phyloP scores from a whole-genome alignment of 64 coral and sea anemone genomes.

The Montipora efflorescens region DNA sequence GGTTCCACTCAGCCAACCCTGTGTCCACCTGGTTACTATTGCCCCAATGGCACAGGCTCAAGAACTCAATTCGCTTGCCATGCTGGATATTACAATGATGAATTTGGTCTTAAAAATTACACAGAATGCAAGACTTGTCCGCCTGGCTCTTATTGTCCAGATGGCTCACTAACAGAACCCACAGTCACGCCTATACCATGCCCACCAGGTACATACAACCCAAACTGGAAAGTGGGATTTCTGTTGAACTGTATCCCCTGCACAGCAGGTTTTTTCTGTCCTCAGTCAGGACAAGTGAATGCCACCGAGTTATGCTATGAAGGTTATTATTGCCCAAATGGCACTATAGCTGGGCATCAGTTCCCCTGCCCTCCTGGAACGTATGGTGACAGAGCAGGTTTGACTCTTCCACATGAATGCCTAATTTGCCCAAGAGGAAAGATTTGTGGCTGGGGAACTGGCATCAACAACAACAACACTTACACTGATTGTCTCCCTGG shows the following conservation, averaged over 20 bases:
- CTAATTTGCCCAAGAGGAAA: constrained; percentile 82
- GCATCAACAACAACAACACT: constrained; percentile 80
- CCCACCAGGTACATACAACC: constrained; percentile 95
- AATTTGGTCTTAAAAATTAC: constrained; percentile 76
- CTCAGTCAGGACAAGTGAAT: constrained; percentile 85
- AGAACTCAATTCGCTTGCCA: constrained; percentile 88
- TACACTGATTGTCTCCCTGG: constrained; percentile 89
- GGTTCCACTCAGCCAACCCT: constrained; percentile 65
- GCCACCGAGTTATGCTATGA: constrained; percentile 89
- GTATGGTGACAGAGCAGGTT: constrained; percentile 84
- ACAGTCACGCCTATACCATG: constrained; percentile 87
- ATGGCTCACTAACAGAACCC: constrained; percentile 86
- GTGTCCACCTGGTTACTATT: constrained; percentile 96
- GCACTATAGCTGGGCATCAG: constrained; percentile 86
- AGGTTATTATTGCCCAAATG: constrained; percentile 98
- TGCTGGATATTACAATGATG: constrained; percentile 90
- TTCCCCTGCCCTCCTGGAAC: constrained; percentile 95
- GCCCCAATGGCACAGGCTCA: constrained; percentile 82
- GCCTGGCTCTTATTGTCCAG: constrained; percentile 91
- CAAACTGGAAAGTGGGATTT: constrained; percentile 86
- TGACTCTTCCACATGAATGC: constrained; percentile 88
- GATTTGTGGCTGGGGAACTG: constrained; percentile 95
- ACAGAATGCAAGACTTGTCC: constrained; percentile 92
- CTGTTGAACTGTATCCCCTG: constrained; percentile 92
- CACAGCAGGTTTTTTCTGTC: constrained; percentile 90